phyloP scores from a whole-genome alignment of 2,113 vertebrate genomes.

The Bos javanicus region DNA sequence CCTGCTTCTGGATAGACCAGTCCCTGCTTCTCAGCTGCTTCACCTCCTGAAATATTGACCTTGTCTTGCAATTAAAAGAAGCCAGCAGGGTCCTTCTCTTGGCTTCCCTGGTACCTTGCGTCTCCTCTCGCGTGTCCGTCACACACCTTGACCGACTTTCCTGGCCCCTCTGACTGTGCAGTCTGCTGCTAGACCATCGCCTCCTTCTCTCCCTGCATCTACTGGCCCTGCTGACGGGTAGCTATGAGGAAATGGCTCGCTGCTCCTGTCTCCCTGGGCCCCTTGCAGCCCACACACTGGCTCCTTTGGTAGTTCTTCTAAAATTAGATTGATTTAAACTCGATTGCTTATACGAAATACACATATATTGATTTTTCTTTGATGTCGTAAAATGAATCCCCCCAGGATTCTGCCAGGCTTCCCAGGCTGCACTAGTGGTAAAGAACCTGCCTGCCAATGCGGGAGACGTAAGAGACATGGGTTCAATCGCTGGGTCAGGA shows the following conservation, averaged over 20 bases:
- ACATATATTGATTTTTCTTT: neutral
- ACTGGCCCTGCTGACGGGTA: fast-evolving
- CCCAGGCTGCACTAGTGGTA: neutral
- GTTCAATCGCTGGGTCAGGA: neutral
- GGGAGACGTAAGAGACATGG: neutral
- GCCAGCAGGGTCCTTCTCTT: neutral
- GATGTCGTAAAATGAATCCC: neutral
- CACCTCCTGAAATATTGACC: fast-evolving
- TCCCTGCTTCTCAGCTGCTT: neutral
- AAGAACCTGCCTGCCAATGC: neutral
- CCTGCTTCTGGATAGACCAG: no score
- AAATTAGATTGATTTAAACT: neutral
- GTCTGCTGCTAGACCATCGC: neutral
- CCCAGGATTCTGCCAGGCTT: neutral
- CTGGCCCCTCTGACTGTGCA: fast-evolving
- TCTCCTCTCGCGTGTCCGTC: fast-evolving
- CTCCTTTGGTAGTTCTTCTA: neutral
- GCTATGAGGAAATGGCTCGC: fast-evolving
- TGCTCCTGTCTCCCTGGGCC: neutral
- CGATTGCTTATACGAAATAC: neutral
- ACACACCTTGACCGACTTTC: fast-evolving
- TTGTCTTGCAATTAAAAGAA: fast-evolving
- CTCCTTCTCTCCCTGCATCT: fast-evolving
- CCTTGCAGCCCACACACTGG: fast-evolving
- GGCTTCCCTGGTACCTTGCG: no score